Evolutionary conservation across 2,113 vertebrate genomes (phyloP).

Genomic region (Peromyscus polionotus): DNA sequence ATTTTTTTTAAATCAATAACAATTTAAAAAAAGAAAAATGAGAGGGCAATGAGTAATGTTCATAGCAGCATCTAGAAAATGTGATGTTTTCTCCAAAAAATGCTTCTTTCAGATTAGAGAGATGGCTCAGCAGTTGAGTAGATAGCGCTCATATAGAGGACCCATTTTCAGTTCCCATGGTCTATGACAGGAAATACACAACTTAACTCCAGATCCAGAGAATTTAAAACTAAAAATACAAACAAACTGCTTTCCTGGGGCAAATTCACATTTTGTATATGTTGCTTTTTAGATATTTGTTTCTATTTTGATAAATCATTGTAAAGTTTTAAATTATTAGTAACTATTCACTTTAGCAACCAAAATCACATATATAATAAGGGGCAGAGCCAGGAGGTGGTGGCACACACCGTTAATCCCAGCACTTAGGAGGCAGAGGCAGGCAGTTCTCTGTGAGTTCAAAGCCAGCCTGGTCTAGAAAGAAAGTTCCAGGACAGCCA

Average conservation of each 20-base stretch:
- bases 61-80: background rate
- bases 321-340: background rate
- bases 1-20: too few relatives aligned
- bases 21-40: background rate
- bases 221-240: background rate
- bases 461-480: background rate
- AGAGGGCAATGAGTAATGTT: background rate
- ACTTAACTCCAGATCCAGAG: background rate
- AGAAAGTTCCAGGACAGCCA: background rate
- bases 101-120: background rate
- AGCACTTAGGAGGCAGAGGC: background rate
- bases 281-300: constrained; percentile 14
- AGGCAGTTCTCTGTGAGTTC: background rate
- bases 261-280: background rate
- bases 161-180: background rate
- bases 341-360: background rate
- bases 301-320: constrained; percentile 32
- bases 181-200: background rate
- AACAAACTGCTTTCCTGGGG: background rate
- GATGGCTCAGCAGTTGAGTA: background rate
- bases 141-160: background rate
- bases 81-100: background rate
- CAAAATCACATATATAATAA: background rate
- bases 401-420: background rate
- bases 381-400: background rate